Conservation (phyloP, 2,797 vertebrate species). For the Argyrosomus regius region DNA sequence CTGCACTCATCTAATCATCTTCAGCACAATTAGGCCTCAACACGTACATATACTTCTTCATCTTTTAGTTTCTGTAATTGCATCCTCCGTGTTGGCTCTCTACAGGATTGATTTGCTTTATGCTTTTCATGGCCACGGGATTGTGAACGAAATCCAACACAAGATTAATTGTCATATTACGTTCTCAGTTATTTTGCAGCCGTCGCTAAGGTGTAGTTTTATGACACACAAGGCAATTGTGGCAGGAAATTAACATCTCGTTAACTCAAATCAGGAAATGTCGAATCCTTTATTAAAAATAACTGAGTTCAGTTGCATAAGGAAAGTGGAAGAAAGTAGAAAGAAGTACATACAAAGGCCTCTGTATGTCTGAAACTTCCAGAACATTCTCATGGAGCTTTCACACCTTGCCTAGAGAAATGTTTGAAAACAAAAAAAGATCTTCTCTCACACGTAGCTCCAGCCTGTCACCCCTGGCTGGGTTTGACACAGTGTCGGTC, state of each 20-base stretch:
- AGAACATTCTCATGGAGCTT: constrained; percentile 24
- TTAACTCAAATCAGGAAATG: constrained; percentile 45
- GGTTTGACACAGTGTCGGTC: constrained; percentile 33
- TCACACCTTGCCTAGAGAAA: constrained; percentile 9
- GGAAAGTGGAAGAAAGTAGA: background rate
- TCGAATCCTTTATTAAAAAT: constrained; percentile 15
- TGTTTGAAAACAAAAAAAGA: constrained; percentile 22
- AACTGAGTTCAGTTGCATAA: background rate
- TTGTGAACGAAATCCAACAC: constrained; percentile 54
- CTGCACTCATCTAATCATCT: constrained; percentile 54
- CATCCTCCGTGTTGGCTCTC: constrained; percentile 28
- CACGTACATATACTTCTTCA: constrained; percentile 15
- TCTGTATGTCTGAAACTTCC: constrained; percentile 8
- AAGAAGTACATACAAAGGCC: background rate
- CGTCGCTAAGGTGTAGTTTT: constrained; percentile 39
- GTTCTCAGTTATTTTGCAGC: constrained; percentile 70
- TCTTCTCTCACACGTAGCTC: background rate
- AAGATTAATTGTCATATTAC: constrained; percentile 66
- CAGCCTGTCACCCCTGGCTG: constrained; percentile 29
- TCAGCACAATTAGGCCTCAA: constrained; percentile 31
- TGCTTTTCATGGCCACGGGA: constrained; percentile 49
- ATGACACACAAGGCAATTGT: constrained; percentile 50
- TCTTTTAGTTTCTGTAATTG: constrained; percentile 46
- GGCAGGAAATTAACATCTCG: constrained; percentile 71
- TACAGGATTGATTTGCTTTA: constrained; percentile 39